These are phyloP conservation scores for Fratercula arctica DNA, from an alignment of 2,797 vertebrate species.

Conservation along the genomic window DNA sequence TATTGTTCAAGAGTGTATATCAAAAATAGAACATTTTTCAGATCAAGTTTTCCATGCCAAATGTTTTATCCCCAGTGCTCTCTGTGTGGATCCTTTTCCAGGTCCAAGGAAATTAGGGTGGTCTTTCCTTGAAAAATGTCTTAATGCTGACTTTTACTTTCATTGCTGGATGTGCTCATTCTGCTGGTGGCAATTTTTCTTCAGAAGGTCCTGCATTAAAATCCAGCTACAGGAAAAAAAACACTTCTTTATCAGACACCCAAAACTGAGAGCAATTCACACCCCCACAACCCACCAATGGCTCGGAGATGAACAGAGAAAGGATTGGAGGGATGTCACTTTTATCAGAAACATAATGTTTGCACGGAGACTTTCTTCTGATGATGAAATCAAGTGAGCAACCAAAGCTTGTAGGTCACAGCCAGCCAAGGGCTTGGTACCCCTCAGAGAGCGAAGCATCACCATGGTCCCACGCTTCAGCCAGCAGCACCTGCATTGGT, in stretches of 20 bases:
- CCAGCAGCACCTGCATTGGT: not conserved
- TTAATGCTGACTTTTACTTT: not conserved
- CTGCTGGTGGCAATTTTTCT: not conserved
- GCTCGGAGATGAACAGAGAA: not conserved
- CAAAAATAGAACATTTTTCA: not conserved
- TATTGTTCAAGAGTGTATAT: not conserved
- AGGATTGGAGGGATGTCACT: not conserved
- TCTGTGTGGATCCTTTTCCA: not conserved
- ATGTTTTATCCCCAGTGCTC: not conserved
- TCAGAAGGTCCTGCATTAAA: not conserved
- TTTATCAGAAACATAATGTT: not conserved
- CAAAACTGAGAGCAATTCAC: not conserved
- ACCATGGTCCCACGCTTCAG: not conserved
- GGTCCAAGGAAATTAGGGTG: not conserved
- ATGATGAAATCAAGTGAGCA: not conserved
- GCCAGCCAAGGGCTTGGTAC: not conserved
- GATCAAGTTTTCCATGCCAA: not conserved
- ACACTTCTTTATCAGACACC: fast-evolving
- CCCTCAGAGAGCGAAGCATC: not conserved
- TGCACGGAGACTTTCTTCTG: not conserved
- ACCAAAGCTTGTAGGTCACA: not conserved
- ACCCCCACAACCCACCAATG: not conserved
- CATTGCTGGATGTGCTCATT: not conserved
- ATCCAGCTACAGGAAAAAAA: not conserved
- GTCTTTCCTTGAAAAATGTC: not conserved